Conservation (phyloP, 2,888 invertebrate species). For the Mellilla xanthometata region DNA sequence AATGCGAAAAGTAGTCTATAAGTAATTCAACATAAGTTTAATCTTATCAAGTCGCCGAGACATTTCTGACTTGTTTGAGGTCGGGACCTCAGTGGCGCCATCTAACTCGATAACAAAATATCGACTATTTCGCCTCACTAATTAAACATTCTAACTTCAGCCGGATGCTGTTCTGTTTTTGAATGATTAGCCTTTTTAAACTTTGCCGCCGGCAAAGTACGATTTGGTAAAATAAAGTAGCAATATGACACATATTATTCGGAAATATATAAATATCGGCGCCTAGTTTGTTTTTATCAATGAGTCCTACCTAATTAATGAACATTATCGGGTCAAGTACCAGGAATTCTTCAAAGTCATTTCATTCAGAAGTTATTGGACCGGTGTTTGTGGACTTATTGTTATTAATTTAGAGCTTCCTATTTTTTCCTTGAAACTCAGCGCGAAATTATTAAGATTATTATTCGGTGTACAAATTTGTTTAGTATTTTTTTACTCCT, state of each 20-base stretch:
- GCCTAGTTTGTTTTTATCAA: neutral
- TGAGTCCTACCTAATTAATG: slow-evolving; percentile 4
- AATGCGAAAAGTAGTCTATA: slow-evolving; percentile 10
- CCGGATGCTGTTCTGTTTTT: slow-evolving; percentile 38
- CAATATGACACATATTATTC: too few species aligned
- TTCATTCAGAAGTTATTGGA: neutral
- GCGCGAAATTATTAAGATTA: too few species aligned
- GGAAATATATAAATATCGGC: too few species aligned
- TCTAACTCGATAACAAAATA: slow-evolving; percentile 37
- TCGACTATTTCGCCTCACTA: slow-evolving; percentile 27
- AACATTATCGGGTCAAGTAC: slow-evolving; percentile 7
- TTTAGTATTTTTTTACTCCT: too few species aligned
- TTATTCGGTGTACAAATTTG: too few species aligned
- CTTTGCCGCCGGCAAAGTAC: neutral
- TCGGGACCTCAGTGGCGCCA: slow-evolving; percentile 53
- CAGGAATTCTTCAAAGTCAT: slow-evolving; percentile 1
- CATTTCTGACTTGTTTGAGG: slow-evolving; percentile 38
- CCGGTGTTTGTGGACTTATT: too few species aligned
- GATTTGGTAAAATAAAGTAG: too few species aligned
- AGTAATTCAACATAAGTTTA: slow-evolving; percentile 34
- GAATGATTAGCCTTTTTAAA: slow-evolving; percentile 19
- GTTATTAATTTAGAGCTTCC: too few species aligned
- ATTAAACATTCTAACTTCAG: slow-evolving; percentile 25
- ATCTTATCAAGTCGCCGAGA: slow-evolving; percentile 37
- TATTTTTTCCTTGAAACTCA: too few species aligned